A percentile compares a stretch with the other conserved stretches of the same genome.
Conservation (phyloP, 2,888 invertebrate species). For the Sesia bembeciformis region DNA sequence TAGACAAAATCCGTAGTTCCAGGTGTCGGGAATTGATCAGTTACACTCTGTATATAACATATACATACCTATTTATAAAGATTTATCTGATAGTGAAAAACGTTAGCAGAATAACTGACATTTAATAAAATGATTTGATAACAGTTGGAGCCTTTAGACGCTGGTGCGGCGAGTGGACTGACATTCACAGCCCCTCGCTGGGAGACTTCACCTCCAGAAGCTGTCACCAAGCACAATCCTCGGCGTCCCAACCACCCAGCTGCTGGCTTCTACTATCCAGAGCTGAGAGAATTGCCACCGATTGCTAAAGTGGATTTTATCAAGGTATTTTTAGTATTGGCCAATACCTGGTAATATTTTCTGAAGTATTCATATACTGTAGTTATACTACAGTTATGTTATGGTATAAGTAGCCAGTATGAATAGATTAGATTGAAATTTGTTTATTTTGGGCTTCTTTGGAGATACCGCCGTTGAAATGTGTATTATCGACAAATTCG, state of each 20-base stretch:
- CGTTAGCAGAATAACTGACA: background rate
- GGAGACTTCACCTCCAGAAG: constrained; percentile 88
- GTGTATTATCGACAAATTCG: too few species aligned
- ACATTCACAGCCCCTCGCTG: constrained; percentile 96
- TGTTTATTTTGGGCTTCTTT: too few species aligned
- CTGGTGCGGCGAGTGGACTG: constrained; percentile 93
- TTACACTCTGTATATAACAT: background rate
- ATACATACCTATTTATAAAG: too few species aligned
- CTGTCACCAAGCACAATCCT: constrained; percentile 86
- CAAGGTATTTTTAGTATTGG: constrained; percentile 74
- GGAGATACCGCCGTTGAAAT: too few species aligned
- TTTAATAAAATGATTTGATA: constrained; percentile 1
- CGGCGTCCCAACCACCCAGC: constrained; percentile 90
- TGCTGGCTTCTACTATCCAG: constrained; percentile 93
- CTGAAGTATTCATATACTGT: too few species aligned
- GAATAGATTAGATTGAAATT: too few species aligned
- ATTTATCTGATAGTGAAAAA: background rate
- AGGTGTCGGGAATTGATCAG: too few species aligned
- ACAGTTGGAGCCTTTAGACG: constrained; percentile 90
- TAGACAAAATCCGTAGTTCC: too few species aligned
- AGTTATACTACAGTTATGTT: too few species aligned
- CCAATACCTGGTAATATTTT: too few species aligned
- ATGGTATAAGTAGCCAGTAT: too few species aligned
- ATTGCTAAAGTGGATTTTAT: constrained; percentile 90
- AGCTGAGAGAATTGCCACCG: constrained; percentile 85